These are phyloP conservation scores for Clinocottus analis DNA, from an alignment of 2,113 vertebrate species.

Conservation along the genomic window DNA sequence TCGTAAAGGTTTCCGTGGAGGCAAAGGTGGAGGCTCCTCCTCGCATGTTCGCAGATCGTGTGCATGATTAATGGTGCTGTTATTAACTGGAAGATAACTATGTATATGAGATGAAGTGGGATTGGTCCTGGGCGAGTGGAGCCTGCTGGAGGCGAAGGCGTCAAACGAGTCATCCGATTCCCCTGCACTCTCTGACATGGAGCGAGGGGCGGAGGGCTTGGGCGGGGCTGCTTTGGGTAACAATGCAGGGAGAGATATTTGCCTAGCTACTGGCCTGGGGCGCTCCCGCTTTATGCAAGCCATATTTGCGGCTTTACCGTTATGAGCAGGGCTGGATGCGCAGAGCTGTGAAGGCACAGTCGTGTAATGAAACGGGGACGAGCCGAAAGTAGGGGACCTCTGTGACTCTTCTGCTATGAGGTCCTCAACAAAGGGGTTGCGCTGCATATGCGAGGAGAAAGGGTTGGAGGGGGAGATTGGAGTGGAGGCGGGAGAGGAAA, in stretches of 20 bases:
- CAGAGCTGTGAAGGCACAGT: conserved; percentile 76
- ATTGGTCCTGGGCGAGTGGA: conserved; percentile 75
- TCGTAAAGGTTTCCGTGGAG: conserved; percentile 73
- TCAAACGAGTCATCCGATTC: conserved; percentile 92
- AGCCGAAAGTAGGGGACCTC: conserved; percentile 89
- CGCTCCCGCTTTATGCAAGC: conserved; percentile 74
- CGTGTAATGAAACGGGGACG: conserved; percentile 69
- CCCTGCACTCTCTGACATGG: conserved; percentile 65
- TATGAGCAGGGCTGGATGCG: conserved; percentile 67
- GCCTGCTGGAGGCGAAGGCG: conserved; percentile 89
- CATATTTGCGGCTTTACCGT: conserved; percentile 51
- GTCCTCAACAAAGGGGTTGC: conserved; percentile 94
- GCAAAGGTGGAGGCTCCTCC: conserved; percentile 75
- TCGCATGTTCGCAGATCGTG: conserved; percentile 47
- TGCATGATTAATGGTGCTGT: conserved; percentile 1
- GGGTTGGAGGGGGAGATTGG: conserved; percentile 89
- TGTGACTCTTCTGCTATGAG: conserved; percentile 89
- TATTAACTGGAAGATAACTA: conserved; percentile 15
- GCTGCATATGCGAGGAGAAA: conserved; percentile 88
- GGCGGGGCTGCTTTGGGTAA: conserved; percentile 54
- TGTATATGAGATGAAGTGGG: conserved; percentile 29
- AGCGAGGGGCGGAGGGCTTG: conserved; percentile 58
- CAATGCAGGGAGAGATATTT: conserved; percentile 80
- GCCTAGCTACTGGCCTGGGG: conserved; percentile 75
- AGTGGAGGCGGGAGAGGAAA: conserved; percentile 70